These are phyloP conservation scores for Dryadula phaetusa DNA, from an alignment of 2,888 invertebrate genomes.

Conservation along the genomic window DNA sequence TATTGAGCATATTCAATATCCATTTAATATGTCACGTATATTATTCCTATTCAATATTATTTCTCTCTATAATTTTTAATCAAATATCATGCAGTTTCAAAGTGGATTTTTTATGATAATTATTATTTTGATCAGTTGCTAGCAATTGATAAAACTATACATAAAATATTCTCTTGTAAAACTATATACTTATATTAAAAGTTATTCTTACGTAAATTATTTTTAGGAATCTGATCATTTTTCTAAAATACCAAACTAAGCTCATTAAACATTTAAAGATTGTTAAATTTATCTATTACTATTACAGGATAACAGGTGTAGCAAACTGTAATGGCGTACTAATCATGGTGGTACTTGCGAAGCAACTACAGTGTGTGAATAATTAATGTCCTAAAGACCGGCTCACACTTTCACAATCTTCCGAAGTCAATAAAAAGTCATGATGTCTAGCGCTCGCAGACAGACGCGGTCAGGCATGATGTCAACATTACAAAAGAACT, in stretches of 20 bases:
- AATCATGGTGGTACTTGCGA: conserved; percentile 39
- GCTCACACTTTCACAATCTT: conserved; percentile 33
- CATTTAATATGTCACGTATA: no score
- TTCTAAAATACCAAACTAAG: conserved; percentile 11
- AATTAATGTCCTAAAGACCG: conserved; percentile 38
- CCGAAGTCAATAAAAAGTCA: conserved; percentile 23
- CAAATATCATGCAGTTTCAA: no score
- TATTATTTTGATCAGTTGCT: neutral
- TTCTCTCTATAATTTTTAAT: no score
- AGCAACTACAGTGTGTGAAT: conserved; percentile 41
- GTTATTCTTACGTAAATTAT: neutral
- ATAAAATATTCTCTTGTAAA: neutral
- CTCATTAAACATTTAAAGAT: conserved; percentile 33
- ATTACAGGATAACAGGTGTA: conserved; percentile 44
- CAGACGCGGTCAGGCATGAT: conserved; percentile 32
- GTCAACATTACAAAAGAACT: conserved; percentile 34
- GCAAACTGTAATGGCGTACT: conserved; percentile 41
- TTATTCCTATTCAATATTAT: no score
- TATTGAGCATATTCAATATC: no score
- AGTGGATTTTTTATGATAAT: no score
- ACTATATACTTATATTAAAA: neutral
- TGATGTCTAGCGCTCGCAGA: conserved; percentile 29
- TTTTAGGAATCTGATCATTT: neutral
- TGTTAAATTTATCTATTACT: conserved; percentile 35
- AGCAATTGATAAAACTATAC: neutral